Evolutionary conservation across 2,888 invertebrate genomes (phyloP).

Genomic region (Sinohyriopsis cumingii): DNA sequence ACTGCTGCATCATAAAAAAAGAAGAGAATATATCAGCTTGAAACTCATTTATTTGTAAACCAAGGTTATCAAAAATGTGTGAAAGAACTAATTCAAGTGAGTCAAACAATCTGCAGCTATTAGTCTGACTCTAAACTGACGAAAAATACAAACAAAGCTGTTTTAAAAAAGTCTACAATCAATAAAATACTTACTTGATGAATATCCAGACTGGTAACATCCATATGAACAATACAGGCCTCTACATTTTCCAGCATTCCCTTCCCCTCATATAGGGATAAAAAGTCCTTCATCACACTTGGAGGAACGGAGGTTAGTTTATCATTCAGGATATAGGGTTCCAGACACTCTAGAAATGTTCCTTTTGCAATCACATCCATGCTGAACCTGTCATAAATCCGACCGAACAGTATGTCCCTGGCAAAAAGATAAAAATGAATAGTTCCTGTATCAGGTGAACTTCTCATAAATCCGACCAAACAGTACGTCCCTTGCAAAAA

Average conservation of each 20-base stretch:
- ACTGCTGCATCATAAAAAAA: too few species aligned
- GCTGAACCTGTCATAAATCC: constrained; percentile 78
- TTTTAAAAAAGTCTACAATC: too few species aligned
- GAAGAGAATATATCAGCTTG: too few species aligned
- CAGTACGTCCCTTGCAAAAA: constrained; percentile 66
- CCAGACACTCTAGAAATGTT: constrained; percentile 81
- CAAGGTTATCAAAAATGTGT: too few species aligned
- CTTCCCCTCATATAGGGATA: constrained; percentile 79
- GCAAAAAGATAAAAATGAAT: neutral
- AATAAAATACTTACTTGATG: constrained; percentile 76
- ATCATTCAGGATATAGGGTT: constrained; percentile 81
- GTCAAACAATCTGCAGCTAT: too few species aligned
- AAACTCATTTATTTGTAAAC: too few species aligned
- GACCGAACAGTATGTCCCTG: constrained; percentile 73
- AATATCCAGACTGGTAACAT: constrained; percentile 83
- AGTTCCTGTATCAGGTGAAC: constrained; percentile 62
- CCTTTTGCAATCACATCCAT: constrained; percentile 78
- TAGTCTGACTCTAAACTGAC: too few species aligned
- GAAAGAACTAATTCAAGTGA: too few species aligned
- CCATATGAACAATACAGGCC: constrained; percentile 81
- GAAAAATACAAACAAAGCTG: too few species aligned
- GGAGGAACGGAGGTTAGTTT: constrained; percentile 79
- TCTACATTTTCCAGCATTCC: constrained; percentile 80
- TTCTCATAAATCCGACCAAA: constrained; percentile 78
- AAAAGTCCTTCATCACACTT: constrained; percentile 81